Evolutionary conservation across 2,113 vertebrate species (phyloP).

Genomic region (Eulacestoma nigropectus): DNA sequence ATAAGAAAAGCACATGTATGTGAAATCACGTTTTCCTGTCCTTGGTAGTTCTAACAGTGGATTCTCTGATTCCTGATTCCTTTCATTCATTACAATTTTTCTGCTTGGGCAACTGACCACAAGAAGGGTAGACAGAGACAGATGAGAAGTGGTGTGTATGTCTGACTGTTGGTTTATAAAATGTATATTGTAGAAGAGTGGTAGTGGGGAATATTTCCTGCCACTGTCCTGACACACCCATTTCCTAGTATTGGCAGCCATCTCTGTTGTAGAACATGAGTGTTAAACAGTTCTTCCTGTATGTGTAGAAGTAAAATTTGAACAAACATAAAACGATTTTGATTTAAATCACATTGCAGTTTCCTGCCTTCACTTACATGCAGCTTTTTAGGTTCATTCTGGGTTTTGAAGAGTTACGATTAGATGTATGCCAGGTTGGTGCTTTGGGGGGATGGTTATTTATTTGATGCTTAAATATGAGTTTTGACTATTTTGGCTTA

Average conservation of each 20-base stretch:
- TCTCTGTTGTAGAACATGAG: neutral
- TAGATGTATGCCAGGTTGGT: neutral
- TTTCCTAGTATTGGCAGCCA: neutral
- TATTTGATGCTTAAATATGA: neutral
- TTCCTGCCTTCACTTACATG: neutral
- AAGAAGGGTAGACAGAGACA: neutral
- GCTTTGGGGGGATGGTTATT: neutral
- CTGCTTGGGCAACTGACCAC: neutral
- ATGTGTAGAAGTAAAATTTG: neutral
- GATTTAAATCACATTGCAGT: neutral
- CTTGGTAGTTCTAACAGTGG: neutral
- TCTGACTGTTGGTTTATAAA: neutral
- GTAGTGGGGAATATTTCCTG: neutral
- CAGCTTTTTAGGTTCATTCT: neutral
- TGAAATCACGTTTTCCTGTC: fast-evolving
- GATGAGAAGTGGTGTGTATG: too few species aligned
- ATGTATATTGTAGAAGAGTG: neutral
- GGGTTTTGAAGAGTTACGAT: neutral
- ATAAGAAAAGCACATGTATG: neutral
- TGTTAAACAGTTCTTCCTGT: neutral
- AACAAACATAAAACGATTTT: neutral
- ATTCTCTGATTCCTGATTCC: neutral
- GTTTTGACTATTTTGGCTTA: neutral
- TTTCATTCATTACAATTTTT: neutral
- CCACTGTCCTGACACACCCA: fast-evolving